A percentile compares a stretch with the other conserved stretches of the same genome.
These are phyloP conservation scores for Cheilosia scutellata DNA, from an alignment of 2,888 invertebrate genomes.

Conservation along the genomic window DNA sequence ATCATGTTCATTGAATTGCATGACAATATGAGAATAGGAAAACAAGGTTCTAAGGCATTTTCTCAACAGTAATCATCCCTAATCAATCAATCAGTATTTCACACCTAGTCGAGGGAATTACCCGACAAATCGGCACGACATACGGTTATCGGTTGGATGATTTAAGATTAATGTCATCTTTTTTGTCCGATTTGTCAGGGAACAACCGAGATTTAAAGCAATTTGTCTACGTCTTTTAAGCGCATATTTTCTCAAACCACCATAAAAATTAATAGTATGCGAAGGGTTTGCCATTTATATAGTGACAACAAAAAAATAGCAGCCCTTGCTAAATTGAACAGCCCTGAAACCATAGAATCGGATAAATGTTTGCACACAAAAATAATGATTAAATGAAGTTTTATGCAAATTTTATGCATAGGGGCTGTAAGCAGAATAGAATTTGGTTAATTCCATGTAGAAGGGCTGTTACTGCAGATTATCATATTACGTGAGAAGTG, in stretches of 20 bases:
- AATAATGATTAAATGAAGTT: slow-evolving; percentile 68
- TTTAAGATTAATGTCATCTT: slow-evolving; percentile 63
- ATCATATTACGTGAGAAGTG: slow-evolving; percentile 29
- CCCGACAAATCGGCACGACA: slow-evolving; percentile 1
- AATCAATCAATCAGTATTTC: slow-evolving; percentile 29
- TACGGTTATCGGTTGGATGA: slow-evolving; percentile 29
- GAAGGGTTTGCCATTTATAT: slow-evolving; percentile 1
- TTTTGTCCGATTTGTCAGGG: slow-evolving; percentile 47
- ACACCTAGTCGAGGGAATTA: slow-evolving; percentile 19
- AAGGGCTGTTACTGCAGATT: slow-evolving; percentile 35
- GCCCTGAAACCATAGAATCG: slow-evolving; percentile 63
- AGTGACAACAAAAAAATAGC: slow-evolving; percentile 29
- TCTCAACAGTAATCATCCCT: slow-evolving; percentile 16
- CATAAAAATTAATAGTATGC: slow-evolving; percentile 37
- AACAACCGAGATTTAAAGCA: slow-evolving; percentile 53
- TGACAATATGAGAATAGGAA: background rate
- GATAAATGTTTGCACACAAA: slow-evolving; percentile 67
- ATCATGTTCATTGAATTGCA: slow-evolving; percentile 7
- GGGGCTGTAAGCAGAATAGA: slow-evolving; percentile 32
- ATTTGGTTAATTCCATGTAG: slow-evolving; percentile 39
- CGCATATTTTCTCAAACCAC: slow-evolving; percentile 12
- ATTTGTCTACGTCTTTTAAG: slow-evolving; percentile 53
- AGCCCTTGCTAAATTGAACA: slow-evolving; percentile 69
- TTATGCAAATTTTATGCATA: slow-evolving; percentile 66
- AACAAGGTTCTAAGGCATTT: slow-evolving; percentile 16